Conservation (phyloP, 2,113 vertebrate genomes). For the Toxostoma redivivum region DNA sequence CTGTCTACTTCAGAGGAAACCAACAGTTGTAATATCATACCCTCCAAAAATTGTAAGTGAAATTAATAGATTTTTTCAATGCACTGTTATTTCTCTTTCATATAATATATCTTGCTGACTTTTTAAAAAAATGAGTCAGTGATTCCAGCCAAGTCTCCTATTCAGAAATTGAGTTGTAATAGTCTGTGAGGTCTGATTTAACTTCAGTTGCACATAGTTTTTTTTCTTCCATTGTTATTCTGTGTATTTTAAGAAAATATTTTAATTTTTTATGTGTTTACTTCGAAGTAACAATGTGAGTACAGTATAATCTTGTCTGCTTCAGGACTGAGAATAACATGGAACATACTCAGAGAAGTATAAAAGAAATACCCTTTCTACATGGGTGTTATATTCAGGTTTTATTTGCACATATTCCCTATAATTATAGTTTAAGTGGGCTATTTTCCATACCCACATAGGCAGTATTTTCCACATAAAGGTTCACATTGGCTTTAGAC, state of each 20-base stretch:
- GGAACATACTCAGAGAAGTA: background rate
- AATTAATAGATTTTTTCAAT: background rate
- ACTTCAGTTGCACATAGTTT: background rate
- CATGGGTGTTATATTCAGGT: background rate
- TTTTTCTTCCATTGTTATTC: background rate
- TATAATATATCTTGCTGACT: background rate
- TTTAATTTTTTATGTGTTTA: background rate
- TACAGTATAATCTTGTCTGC: background rate
- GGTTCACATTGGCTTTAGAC: constrained; percentile 23
- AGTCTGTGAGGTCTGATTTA: background rate
- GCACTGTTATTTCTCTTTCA: background rate
- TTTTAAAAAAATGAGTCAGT: background rate
- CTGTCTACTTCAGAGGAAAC: background rate
- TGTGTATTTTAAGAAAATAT: background rate
- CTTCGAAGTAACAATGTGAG: background rate
- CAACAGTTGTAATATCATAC: background rate
- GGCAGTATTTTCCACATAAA: constrained; percentile 56
- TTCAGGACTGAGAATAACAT: background rate
- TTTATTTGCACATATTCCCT: constrained; percentile 40
- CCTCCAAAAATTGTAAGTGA: background rate
- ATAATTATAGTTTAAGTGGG: constrained; percentile 30
- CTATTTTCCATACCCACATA: constrained; percentile 43
- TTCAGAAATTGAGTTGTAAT: background rate
- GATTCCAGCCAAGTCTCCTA: background rate
- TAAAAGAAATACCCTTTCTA: background rate